Percentiles rank a stretch among this genome's conserved stretches.
These are phyloP conservation scores for Rousettus madagascariensis DNA, from an alignment of 2,797 vertebrate genomes.

Conservation along the genomic window DNA sequence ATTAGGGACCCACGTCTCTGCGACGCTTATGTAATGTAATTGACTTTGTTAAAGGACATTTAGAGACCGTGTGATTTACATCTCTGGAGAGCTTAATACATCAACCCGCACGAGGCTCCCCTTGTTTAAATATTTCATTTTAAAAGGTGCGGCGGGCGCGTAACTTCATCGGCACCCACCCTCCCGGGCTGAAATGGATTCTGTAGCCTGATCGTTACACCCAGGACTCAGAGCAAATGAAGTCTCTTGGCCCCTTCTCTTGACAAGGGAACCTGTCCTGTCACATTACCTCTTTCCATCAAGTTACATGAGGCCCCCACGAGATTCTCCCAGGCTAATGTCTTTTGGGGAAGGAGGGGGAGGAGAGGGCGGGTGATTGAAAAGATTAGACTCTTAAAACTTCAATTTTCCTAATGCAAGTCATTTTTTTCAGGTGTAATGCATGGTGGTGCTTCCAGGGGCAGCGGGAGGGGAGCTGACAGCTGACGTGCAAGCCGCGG, in stretches of 20 bases:
- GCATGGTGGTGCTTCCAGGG: accelerated
- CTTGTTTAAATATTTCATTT: slow-evolving; percentile 84
- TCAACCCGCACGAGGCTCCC: slow-evolving; percentile 71
- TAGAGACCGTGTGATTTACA: slow-evolving; percentile 81
- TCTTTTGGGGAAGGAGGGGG: not conserved
- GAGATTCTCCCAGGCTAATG: not conserved
- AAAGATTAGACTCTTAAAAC: not conserved
- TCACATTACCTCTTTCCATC: slow-evolving; percentile 59
- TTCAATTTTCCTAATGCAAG: not conserved
- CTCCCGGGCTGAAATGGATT: slow-evolving; percentile 74
- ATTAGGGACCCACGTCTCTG: slow-evolving; percentile 70
- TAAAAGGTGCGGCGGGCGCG: slow-evolving; percentile 77
- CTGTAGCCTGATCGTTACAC: slow-evolving; percentile 61
- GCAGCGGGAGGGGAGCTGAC: accelerated
- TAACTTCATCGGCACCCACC: slow-evolving; percentile 73
- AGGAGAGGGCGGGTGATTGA: not conserved
- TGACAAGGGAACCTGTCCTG: slow-evolving; percentile 46
- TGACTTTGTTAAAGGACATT: slow-evolving; percentile 86
- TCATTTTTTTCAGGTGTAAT: not conserved
- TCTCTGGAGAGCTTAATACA: slow-evolving; percentile 78
- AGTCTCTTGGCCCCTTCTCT: slow-evolving; percentile 60
- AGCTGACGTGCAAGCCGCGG: accelerated
- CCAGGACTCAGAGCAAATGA: slow-evolving; percentile 64
- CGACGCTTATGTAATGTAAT: slow-evolving; percentile 78
- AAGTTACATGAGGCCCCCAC: not conserved